Base-by-base conservation (phyloP, 1,140 invertebrate species). In the Metaphire vulgaris region DNA sequence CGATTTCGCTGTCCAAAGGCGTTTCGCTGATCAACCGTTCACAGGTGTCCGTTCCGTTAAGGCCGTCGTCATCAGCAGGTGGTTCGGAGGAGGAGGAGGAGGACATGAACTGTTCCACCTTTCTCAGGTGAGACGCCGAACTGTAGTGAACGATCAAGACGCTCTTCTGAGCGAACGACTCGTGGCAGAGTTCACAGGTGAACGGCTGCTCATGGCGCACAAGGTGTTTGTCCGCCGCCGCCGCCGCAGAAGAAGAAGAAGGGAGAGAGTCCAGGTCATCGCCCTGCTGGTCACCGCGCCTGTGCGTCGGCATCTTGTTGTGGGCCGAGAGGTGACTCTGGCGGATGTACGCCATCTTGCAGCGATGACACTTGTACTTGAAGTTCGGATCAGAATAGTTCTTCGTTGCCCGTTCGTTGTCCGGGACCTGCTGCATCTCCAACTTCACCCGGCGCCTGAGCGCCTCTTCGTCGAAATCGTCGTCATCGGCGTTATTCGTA, bases 121-220 rank as follows among this genome's bases (percentile, higher is more conserved):
- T 96, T 85, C 97, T 93, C 81, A 97, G 89, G 89, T 98, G 96
- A 84, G 93, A 95, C 0, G 97, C 95, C 75, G 94, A 96, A 82
- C 97, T 97, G 82, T 95, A 96, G 87, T 98, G 96, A 65, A 96
- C 95, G 28, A 96, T 87, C 65, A 98, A 89, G 80, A 96, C 97
- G 83, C 96, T 96, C 85, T 97, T 97, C 86, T 97, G 95, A 1
- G 94, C 96, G 85, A 97, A 98, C 33, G 92, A 95, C 86, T 98
- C 95, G 85, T 95, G 95, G 85, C 95, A 98, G 14, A 96, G 92
- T 79, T 97, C 94, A 87, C 96, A 98, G 86, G 96, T 97, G 84
- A 92, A 96, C 15, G 95, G 94, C 80, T 95, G 88, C 83, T 95
- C 96, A 1, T 95, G 95, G 84, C 96, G 94, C 77, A n/a, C 94